Evolutionary conservation across 2,888 invertebrate species (phyloP), one percentile per base, ranked within the genome.

Genomic region (Drosophila acutilabella): DNA sequence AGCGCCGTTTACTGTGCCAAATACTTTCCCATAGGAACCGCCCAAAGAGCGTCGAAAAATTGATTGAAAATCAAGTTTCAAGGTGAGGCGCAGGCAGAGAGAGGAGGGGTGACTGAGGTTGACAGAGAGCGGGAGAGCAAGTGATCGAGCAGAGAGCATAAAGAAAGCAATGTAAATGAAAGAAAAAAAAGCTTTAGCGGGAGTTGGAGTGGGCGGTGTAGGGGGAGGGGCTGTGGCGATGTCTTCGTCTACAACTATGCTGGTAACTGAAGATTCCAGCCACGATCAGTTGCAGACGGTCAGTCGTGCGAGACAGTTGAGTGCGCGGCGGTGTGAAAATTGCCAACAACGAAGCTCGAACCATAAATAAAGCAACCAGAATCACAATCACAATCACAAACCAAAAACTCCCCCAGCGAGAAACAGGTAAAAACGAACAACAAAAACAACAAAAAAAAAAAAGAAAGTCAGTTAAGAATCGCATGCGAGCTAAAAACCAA

Each of bases 231-330:
- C 23, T 23, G 20, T 30, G 36, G 36, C 57, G 45, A 66, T 47
- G 65, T 59, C 45, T 70, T 64, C 59, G 62, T 41, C 62, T 78
- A 76, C 80, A 89, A 82, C 86, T 90, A 74, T 89, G 90, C 78
- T 91, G 91, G 91, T 91, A 89, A 91, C 88, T 89, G 69, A 80
- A 89, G 89, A 77, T 70, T 73, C 54, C 72, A 77, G 77, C 71
- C 72, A 80, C 78, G 91, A 91, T 91, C 91, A 91, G 91, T 91
- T 91, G 90, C 87, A 90, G 90, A 89, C 89, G 88, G 83, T 89
- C 78, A 89, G 90, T 89, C 90, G 90, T 84, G 86, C 85, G 81
- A 89, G 88, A 75, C 81, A 91, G 91, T 91, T 91, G 91, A 81
- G 90, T 83, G 83, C 89, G 82, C 86, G 81, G 84, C 89, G 90